A percentile compares a stretch with the other conserved stretches of the same genome.
Conservation (phyloP, 2,797 vertebrate genomes). For the Sebastes goodei region DNA sequence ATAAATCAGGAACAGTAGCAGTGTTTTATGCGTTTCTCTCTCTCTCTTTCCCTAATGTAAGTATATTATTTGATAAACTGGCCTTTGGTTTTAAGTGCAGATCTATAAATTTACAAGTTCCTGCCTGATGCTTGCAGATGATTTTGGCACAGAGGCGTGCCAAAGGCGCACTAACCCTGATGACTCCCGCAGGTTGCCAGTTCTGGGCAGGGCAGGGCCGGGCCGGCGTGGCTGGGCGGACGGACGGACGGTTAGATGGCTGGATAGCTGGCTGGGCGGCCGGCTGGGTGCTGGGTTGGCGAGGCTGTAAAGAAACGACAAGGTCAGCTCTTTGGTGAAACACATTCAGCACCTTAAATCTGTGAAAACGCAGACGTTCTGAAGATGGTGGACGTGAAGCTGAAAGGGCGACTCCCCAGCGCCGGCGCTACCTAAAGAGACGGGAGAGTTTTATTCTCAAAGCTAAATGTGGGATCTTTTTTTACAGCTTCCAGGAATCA, state of each 20-base stretch:
- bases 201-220: slow-evolving; percentile 43
- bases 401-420: slow-evolving; percentile 1
- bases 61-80: slow-evolving; percentile 60
- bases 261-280: neutral
- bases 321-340: slow-evolving; percentile 71
- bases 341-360: slow-evolving; percentile 57
- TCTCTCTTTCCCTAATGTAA: slow-evolving; percentile 15
- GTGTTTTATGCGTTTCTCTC: slow-evolving; percentile 35
- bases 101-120: slow-evolving; percentile 67
- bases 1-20: slow-evolving; percentile 32
- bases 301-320: slow-evolving; percentile 76
- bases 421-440: neutral
- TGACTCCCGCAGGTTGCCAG: slow-evolving; percentile 75
- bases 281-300: slow-evolving; percentile 4
- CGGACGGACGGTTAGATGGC: neutral
- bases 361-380: slow-evolving; percentile 42
- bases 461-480: slow-evolving; percentile 3
- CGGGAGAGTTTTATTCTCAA: neutral
- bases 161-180: slow-evolving; percentile 82
- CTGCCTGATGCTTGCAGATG: slow-evolving; percentile 53
- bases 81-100: slow-evolving; percentile 63
- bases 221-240: neutral
- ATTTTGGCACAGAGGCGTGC: slow-evolving; percentile 60
- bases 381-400: slow-evolving; percentile 22
- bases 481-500: slow-evolving; percentile 6